Percentiles rank a stretch among this genome's conserved stretches.
phyloP scores from a whole-genome alignment of 2,797 vertebrate genomes.

The Natrix natrix region DNA sequence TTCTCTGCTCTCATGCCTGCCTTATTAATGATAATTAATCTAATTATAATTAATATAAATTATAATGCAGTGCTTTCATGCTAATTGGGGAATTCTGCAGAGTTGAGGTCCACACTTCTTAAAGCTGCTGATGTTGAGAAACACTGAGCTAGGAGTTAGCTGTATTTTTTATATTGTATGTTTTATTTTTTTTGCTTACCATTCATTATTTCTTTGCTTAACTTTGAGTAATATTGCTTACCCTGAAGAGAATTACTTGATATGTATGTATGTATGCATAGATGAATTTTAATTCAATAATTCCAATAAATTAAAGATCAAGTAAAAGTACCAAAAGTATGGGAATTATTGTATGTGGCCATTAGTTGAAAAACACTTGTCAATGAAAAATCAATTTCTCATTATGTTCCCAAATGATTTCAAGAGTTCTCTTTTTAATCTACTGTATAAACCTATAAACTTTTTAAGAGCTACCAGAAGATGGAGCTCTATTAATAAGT shows the following conservation, averaged over 20 bases:
- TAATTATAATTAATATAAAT: background rate
- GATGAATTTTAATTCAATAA: constrained; percentile 47
- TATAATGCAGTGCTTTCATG: background rate
- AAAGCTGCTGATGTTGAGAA: background rate
- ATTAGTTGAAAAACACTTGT: constrained; percentile 47
- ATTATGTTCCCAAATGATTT: constrained; percentile 69
- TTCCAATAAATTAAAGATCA: constrained; percentile 56
- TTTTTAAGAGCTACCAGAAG: constrained; percentile 66
- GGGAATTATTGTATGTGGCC: constrained; percentile 57
- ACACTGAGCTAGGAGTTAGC: background rate
- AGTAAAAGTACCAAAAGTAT: constrained; percentile 63
- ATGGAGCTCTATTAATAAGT: constrained; percentile 72
- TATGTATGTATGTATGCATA: background rate
- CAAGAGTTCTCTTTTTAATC: constrained; percentile 34
- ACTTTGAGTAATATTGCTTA: background rate
- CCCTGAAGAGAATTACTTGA: background rate
- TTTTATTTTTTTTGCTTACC: background rate
- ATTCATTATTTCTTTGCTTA: background rate
- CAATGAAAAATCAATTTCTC: constrained; percentile 67
- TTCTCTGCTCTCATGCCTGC: background rate
- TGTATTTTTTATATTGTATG: background rate
- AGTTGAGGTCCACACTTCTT: background rate
- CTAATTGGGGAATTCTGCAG: background rate
- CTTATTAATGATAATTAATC: background rate
- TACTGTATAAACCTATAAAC: constrained; percentile 2